Evolutionary conservation across 2,797 vertebrate genomes (phyloP).

Genomic region (Mareca penelope): DNA sequence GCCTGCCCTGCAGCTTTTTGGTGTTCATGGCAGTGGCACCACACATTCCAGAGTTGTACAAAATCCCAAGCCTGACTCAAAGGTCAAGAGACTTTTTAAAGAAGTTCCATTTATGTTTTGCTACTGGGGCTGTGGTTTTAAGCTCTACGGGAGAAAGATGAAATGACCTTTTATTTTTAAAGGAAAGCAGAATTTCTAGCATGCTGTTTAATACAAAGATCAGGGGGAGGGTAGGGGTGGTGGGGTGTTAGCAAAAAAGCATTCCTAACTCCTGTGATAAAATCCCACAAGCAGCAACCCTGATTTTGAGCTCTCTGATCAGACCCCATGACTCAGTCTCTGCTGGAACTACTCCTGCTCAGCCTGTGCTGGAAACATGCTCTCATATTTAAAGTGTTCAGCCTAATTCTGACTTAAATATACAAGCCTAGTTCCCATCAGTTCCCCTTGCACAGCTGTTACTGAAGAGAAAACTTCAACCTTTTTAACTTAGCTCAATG

Average conservation of each 20-base stretch:
- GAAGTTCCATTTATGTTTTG: neutral
- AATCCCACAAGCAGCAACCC: neutral
- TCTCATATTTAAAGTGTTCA: neutral
- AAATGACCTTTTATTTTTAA: neutral
- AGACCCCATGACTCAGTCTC: neutral
- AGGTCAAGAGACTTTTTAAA: neutral
- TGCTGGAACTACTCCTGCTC: neutral
- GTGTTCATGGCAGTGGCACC: neutral
- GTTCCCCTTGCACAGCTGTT: neutral
- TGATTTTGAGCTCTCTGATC: neutral
- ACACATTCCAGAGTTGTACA: neutral
- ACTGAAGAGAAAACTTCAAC: neutral
- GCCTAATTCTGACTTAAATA: neutral
- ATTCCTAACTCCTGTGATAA: neutral
- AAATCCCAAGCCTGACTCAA: accelerated
- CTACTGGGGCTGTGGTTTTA: neutral
- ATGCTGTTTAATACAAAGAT: neutral
- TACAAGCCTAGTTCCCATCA: neutral
- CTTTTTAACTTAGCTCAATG: neutral
- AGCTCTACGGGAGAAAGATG: neutral
- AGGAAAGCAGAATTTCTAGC: neutral
- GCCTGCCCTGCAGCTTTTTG: neutral
- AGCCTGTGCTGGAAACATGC: neutral
- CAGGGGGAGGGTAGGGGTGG: neutral
- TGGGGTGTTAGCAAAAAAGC: neutral